Evolutionary conservation across 2,113 vertebrate species (phyloP).

Genomic region (Cyphomyrus discorhynchus): DNA sequence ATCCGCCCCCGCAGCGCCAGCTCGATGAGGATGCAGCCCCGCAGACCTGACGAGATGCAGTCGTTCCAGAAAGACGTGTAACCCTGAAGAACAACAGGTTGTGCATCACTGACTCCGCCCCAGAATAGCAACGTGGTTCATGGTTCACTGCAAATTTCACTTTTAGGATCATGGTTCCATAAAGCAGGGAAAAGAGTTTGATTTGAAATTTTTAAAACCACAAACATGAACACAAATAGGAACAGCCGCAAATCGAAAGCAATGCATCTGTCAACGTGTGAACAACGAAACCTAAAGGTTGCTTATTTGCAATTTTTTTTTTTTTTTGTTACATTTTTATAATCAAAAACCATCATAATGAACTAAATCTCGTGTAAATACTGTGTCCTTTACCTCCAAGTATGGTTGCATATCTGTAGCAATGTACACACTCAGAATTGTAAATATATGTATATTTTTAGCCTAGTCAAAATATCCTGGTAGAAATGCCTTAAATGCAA

Average conservation of each 20-base stretch:
- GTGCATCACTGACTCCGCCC: neutral
- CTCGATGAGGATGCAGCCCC: conserved; percentile 69
- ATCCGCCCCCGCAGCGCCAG: conserved; percentile 66
- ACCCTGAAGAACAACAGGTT: conserved; percentile 47
- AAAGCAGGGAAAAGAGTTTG: neutral
- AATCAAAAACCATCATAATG: neutral
- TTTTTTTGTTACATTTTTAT: neutral
- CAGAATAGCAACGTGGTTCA: neutral
- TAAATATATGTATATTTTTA: neutral
- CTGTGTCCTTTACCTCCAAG: neutral
- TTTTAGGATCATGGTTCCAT: neutral
- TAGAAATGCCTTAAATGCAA: neutral
- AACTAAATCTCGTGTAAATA: neutral
- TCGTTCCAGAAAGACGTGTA: conserved; percentile 81
- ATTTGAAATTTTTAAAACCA: neutral
- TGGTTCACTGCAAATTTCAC: neutral
- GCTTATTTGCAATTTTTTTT: neutral
- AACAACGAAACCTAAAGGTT: neutral
- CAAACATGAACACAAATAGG: neutral
- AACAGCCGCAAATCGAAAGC: neutral
- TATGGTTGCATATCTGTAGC: neutral
- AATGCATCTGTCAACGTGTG: neutral
- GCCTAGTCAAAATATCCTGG: neutral
- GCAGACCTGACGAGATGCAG: conserved; percentile 74
- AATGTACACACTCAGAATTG: neutral